A percentile compares a stretch with the other conserved stretches of the same genome.
Conservation (phyloP, 2,113 vertebrate species). For the Copsychus sechellarum region DNA sequence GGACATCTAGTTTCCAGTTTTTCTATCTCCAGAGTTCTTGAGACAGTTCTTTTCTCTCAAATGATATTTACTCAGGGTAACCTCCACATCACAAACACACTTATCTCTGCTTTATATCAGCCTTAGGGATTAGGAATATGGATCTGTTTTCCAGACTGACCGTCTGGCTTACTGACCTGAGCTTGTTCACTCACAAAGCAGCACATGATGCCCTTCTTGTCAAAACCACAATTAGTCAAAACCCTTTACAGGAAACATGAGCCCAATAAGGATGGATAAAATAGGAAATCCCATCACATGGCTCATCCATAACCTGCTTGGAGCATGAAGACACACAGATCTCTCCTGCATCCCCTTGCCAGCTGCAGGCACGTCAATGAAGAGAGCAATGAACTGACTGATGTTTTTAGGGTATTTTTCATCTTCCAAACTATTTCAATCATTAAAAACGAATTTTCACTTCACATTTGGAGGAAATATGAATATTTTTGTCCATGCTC, state of each 20-base stretch:
- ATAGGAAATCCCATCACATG: conserved; percentile 76
- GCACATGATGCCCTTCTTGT: conserved; percentile 72
- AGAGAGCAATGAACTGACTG: background rate
- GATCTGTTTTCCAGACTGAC: conserved; percentile 80
- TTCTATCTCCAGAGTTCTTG: background rate
- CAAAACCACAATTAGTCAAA: conserved; percentile 80
- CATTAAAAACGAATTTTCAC: background rate
- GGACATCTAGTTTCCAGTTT: conserved; percentile 9
- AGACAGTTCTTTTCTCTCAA: background rate
- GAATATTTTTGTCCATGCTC: background rate
- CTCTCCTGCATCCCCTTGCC: conserved; percentile 43
- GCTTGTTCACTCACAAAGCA: conserved; percentile 59
- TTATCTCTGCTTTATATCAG: conserved; percentile 74
- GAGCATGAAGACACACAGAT: background rate
- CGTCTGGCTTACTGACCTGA: conserved; percentile 76
- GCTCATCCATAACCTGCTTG: background rate
- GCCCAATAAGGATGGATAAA: conserved; percentile 74
- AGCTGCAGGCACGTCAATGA: background rate
- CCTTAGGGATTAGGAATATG: conserved; percentile 74
- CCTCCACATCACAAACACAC: conserved; percentile 50
- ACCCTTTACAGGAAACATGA: conserved; percentile 86
- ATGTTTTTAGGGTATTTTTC: background rate
- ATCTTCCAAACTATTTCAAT: background rate
- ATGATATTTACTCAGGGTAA: conserved; percentile 50
- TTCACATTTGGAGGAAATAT: background rate